Evolutionary conservation across 2,113 vertebrate genomes (phyloP), one percentile per base, ranked within the genome.

Genomic region (Aramus guarauna): DNA sequence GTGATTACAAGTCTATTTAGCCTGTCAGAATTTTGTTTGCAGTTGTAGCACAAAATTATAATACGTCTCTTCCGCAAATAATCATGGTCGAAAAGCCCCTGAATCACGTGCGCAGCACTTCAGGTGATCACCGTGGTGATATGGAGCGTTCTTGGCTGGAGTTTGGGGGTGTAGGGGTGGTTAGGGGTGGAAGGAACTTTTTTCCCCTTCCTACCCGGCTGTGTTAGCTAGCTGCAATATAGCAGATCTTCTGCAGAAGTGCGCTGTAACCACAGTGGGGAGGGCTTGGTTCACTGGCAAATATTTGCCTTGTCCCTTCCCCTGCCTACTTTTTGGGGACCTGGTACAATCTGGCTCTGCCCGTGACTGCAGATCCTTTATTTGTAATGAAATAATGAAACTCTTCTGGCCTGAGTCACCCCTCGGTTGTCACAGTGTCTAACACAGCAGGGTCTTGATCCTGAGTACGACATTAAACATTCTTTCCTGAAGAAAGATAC

Each of bases 31-130:
- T 82, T 88, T 59, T 71, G 19, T 75, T 47, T 78, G 41, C 18
- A 12, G 26, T 78, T 58, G 34, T 16, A 94, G 85, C 39, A 68
- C 30, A 72, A 50, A 69, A 12, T 8, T 55, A 6, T 17, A 32
- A 43, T 14, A 11, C 2, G 22, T 52, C 29, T 56, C 18, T 69
- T 58, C 29, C 3, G 6, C n/a, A 55, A 69, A 59, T 50, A 74
- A 41, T 37, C 4, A 2, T 5, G 18, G 63, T 41, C 30, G n/a
- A 41, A 78, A 88, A 90, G 15, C 6, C 5, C 15, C 11, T 7
- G 18, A 66, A 52, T 30, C 56, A 7, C 0, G 1, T 2, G 3
- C 0, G 0, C 12, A 0, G 0, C 55, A 12, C n/a, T 84, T 59
- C 12, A 36, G 52, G 32, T 39, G 32, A 27, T 74, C 36, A 72